A percentile compares a stretch with the other conserved stretches of the same genome.
Evolutionary conservation across 2,888 invertebrate species (phyloP).

Genomic region (Pyrgus malvae): DNA sequence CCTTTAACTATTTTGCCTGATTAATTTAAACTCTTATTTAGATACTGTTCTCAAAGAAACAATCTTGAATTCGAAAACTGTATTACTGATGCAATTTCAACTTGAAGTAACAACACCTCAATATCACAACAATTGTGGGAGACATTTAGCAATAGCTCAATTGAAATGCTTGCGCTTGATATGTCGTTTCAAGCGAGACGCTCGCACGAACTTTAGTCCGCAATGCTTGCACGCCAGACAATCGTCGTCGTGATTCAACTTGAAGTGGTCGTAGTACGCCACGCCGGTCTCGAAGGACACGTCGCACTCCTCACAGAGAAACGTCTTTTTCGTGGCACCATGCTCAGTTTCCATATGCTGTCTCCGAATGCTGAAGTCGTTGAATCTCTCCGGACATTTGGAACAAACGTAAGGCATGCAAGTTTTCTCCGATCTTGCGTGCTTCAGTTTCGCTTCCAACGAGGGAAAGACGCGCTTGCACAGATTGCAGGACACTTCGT

Average conservation of each 20-base stretch:
- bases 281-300: conserved; percentile 57
- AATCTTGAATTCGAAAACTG: too few species aligned
- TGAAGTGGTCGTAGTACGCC: conserved; percentile 66
- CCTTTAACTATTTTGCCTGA: too few species aligned
- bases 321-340: conserved; percentile 53
- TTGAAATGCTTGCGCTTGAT: too few species aligned
- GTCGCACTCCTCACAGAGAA: conserved; percentile 61
- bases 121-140: too few species aligned
- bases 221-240: conserved; percentile 66
- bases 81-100: too few species aligned
- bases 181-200: conserved; percentile 61
- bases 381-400: conserved; percentile 63
- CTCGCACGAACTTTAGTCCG: conserved; percentile 64
- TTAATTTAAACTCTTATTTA: too few species aligned
- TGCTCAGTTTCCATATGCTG: conserved; percentile 64
- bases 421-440: conserved; percentile 59
- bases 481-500: conserved; percentile 60
- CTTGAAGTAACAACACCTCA: too few species aligned
- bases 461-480: conserved; percentile 65
- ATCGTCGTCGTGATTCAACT: conserved; percentile 63
- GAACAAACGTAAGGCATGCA: conserved; percentile 70
- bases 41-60: too few species aligned
- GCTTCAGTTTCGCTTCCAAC: conserved; percentile 68
- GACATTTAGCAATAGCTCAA: too few species aligned
- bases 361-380: conserved; percentile 58